Evolutionary conservation across 2,113 vertebrate species (phyloP).

Genomic region (Otocyon megalotis): DNA sequence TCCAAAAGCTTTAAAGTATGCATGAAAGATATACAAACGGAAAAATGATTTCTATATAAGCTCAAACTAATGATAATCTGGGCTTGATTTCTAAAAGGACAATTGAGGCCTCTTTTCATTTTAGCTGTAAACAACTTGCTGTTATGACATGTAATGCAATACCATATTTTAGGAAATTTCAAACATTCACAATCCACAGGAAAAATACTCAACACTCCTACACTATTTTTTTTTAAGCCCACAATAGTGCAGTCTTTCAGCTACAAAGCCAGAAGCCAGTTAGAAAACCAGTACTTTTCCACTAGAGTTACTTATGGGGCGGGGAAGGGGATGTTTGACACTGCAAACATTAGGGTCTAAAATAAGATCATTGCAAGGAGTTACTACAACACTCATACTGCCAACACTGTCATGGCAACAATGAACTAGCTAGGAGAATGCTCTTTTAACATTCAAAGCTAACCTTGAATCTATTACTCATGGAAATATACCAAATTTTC

Average conservation of each 20-base stretch:
- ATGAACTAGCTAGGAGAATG: conserved; percentile 73
- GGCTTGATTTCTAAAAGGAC: conserved; percentile 76
- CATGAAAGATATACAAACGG: conserved; percentile 60
- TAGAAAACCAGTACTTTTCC: conserved; percentile 76
- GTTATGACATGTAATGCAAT: conserved; percentile 83
- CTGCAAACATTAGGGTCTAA: conserved; percentile 81
- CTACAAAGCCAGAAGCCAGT: conserved; percentile 73
- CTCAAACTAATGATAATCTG: conserved; percentile 70
- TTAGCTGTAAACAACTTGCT: conserved; percentile 85
- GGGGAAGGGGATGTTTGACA: conserved; percentile 71
- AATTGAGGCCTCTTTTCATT: conserved; percentile 61
- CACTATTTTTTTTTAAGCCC: conserved; percentile 82
- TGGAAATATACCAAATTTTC: conserved; percentile 78
- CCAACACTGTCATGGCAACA: conserved; percentile 83
- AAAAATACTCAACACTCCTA: conserved; percentile 84
- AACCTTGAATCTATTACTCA: conserved; percentile 71
- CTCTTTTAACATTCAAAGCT: conserved; percentile 74
- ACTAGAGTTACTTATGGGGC: conserved; percentile 69
- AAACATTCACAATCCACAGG: conserved; percentile 84
- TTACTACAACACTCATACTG: conserved; percentile 78
- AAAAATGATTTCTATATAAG: conserved; percentile 70
- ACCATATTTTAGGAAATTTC: conserved; percentile 85
- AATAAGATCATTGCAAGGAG: conserved; percentile 81
- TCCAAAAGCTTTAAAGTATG: conserved; percentile 56
- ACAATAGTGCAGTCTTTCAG: conserved; percentile 83